phyloP scores from a whole-genome alignment of 2,113 vertebrate genomes.

The Ia io region DNA sequence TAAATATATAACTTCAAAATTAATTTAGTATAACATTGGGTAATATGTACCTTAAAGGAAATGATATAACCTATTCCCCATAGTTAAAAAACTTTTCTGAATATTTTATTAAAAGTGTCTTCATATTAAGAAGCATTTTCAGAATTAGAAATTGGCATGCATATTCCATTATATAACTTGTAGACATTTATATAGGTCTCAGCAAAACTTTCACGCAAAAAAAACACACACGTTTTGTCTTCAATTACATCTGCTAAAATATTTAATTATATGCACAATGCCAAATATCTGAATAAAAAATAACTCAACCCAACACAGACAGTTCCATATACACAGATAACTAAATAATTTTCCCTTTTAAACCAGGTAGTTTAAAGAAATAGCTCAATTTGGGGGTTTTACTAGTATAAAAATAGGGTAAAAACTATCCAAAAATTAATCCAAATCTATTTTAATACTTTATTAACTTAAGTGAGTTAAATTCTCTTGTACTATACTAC shows the following conservation, averaged over 20 bases:
- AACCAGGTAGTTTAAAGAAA: constrained; percentile 9
- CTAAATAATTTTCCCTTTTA: constrained; percentile 32
- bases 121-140: background rate
- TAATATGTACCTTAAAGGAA: constrained; percentile 34
- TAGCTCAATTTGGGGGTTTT: constrained; percentile 18
- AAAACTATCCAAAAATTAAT: constrained; percentile 27
- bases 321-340: background rate
- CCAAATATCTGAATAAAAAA: constrained; percentile 26
- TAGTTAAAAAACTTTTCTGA: background rate
- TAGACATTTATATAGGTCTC: constrained; percentile 27
- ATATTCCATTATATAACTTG: background rate
- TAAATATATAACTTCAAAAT: constrained; percentile 38
- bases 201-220: constrained; percentile 16
- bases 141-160: background rate
- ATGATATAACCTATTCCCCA: background rate
- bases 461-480: constrained; percentile 3
- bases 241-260: background rate
- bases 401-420: background rate
- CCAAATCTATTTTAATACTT: constrained; percentile 34
- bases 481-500: background rate
- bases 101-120: constrained; percentile 37
- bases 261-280: constrained; percentile 9
- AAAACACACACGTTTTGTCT: constrained; percentile 4
- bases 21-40: background rate
- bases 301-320: constrained; percentile 17